Base-by-base conservation (phyloP, 2,797 vertebrate genomes). In the Malurus splendens region DNA sequence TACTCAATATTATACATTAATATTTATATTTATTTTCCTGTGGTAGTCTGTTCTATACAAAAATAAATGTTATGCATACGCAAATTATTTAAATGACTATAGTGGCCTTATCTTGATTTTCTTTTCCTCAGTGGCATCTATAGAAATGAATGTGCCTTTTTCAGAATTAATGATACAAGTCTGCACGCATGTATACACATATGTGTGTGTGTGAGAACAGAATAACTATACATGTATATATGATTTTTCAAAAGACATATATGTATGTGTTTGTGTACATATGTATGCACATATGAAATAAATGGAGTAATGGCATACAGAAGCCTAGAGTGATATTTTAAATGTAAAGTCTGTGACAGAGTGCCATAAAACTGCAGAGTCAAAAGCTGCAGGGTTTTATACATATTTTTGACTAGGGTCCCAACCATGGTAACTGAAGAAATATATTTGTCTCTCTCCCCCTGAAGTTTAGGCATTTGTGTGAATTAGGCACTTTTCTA, bases 11-110 rank as follows among this genome's bases (percentile, higher is more conserved):
- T 78, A 85, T 47, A 28, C 13, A 56, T 68, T 78, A 42, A 87
- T 87, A 54, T 62, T 90, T 64, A 12, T 45, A 84, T 70, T 90
- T 74, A 27, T 89, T 93, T 93, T 91, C n/a, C 56, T 81, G 48
- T 92, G 36, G n/a, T 56, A 81, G 24, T 12, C 36, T 82, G 52
- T 93, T 85, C 83, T 93, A 72, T 85, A 81, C 3, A 85, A 39
- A 95, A 91, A 89, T 82, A 91, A 90, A 47, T 67, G 48, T 86
- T 82, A 27, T 17, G 4, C 50, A 36, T 85, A 42, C 42, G 15
- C 50, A 67, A 76, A 77, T 42, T 25, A 56, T 18, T 70, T 66
- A 85, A 61, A 67, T 82, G 1, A 57, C 73, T 80, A 41, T 10
- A 44, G 60, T 48, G 74, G 52, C 39, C 57, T 51, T 83, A 33